Evolutionary conservation across 2,113 vertebrate species (phyloP), one percentile per base, ranked within the genome.

Genomic region (Tamias sibiricus): DNA sequence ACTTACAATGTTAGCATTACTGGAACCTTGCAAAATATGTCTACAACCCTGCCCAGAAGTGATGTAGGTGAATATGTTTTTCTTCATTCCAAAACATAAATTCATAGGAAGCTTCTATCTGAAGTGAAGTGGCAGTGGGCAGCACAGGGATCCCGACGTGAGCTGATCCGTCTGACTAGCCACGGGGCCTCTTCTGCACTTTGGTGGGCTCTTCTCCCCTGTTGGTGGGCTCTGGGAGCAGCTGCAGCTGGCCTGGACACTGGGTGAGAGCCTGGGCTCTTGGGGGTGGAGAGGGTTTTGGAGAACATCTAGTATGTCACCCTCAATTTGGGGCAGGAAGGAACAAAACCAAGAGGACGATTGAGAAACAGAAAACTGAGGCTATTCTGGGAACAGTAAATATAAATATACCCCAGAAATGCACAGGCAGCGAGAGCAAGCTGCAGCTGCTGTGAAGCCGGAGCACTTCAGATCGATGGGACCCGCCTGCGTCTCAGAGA

Each of bases 351-450:
- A 87, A 96, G 52, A 95, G 81, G 76, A 83, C 0, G 28, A 81
- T 14, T 54, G 76, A 95, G 85, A 96, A 97, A 95, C 84, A 90
- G 72, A 97, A 96, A 35, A 30, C 72, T n/a, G 20, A 4, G 62
- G 94, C 88, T 96, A 97, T 97, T 96, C 91, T 91, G 85, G 95
- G 91, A 93, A 68, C 8, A 11, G 66, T 57, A 76, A 90, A 90
- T 64, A 82, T 94, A 92, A 97, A 97, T 91, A 97, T 95, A 95
- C 93, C 91, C 83, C 47, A 47, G 95, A 81, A 92, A 52, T 30
- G 81, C 90, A 71, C 44, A 57, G 40, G 28, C 3, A 66, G 95
- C 88, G 2, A 19, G 54, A 40, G 0, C 0, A 81, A 95, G 94
- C 93, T 74, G 93, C 85, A 42, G 83, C 92, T 76, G 74, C 47